A percentile compares a stretch with the other conserved stretches of the same genome.
Evolutionary conservation across 1,140 invertebrate species (phyloP).

Genomic region (Drosophila lini): DNA sequence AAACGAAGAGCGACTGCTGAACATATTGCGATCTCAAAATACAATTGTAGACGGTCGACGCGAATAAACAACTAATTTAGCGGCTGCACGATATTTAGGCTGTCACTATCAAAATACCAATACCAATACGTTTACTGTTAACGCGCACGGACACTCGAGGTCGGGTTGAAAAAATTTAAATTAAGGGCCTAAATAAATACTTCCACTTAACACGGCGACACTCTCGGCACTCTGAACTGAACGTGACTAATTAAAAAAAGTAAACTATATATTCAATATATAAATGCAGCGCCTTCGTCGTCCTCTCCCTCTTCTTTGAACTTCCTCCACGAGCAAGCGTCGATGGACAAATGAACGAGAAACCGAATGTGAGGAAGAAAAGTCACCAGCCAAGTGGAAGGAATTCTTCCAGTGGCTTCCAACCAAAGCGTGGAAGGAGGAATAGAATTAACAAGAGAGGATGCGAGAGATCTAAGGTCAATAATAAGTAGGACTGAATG

Average conservation of each 20-base stretch:
- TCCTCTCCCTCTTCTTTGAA: constrained; percentile 13
- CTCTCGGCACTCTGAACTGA: constrained; percentile 41
- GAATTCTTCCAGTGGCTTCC: constrained; percentile 6
- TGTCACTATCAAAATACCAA: constrained; percentile 29
- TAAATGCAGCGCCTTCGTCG: constrained; percentile 59
- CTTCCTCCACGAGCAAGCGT: constrained; percentile 66
- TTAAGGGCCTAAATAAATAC: constrained; percentile 58
- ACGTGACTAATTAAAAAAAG: constrained; percentile 71
- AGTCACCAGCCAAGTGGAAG: background rate
- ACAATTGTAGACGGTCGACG: constrained; percentile 61
- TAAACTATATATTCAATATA: constrained; percentile 51
- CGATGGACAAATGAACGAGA: constrained; percentile 73
- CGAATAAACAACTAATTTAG: constrained; percentile 51
- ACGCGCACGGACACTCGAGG: constrained; percentile 68
- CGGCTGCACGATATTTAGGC: constrained; percentile 31
- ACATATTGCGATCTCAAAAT: constrained; percentile 57
- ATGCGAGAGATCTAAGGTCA: constrained; percentile 5
- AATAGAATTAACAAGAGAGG: background rate
- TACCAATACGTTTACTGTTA: constrained; percentile 45
- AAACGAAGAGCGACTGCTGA: constrained; percentile 69
- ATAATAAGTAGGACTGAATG: background rate
- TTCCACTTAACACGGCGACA: constrained; percentile 75
- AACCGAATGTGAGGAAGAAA: background rate
- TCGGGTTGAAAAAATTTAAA: constrained; percentile 48
- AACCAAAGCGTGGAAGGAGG: constrained; percentile 1